Percentiles rank a stretch among this genome's conserved stretches.
Evolutionary conservation across 2,113 vertebrate species (phyloP).

Genomic region (Platysteira castanea): DNA sequence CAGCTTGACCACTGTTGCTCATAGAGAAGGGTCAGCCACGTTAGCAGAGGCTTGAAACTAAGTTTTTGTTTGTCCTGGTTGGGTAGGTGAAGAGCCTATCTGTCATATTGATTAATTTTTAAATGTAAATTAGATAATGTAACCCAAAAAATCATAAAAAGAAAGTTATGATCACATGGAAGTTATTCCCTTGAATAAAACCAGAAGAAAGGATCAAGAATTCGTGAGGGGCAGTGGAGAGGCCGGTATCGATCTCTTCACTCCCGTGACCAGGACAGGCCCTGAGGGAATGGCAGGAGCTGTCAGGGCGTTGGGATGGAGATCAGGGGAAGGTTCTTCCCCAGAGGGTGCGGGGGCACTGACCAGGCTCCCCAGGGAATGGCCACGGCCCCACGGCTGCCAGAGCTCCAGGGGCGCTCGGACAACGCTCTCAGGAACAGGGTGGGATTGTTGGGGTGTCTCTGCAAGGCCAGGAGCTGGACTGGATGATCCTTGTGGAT

Average conservation of each 20-base stretch:
- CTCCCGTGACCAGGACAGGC: background rate
- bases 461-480: background rate
- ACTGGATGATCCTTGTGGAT: background rate
- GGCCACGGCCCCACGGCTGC: background rate
- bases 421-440: too few species aligned
- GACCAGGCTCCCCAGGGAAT: background rate
- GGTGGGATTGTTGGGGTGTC: background rate
- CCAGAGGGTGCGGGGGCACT: background rate
- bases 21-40: background rate
- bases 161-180: background rate
- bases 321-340: too few species aligned
- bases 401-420: background rate
- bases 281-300: background rate
- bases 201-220: background rate
- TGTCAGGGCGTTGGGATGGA: rapidly evolving
- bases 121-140: background rate
- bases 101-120: background rate
- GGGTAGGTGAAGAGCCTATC: background rate
- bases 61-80: background rate
- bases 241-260: background rate
- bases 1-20: background rate
- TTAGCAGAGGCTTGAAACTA: background rate
- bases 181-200: background rate
- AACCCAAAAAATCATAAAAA: background rate
- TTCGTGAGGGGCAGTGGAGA: background rate